Conservation (phyloP, 2,797 vertebrate genomes). For the Tenualosa ilisha region DNA sequence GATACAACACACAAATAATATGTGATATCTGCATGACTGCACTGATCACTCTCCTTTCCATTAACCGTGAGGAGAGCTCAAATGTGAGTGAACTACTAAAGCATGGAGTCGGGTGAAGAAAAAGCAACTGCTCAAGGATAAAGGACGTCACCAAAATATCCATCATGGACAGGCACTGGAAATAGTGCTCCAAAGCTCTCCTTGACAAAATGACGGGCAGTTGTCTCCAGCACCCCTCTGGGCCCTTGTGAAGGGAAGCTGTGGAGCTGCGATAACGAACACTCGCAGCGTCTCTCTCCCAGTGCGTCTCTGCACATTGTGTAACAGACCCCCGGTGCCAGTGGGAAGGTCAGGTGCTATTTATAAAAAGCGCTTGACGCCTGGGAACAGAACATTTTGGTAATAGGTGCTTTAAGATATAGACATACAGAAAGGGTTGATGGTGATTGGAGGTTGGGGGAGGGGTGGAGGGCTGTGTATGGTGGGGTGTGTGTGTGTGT, state of each 20-base stretch:
- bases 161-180: background rate
- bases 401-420: conserved; percentile 20
- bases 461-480: background rate
- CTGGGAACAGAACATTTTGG: conserved; percentile 25
- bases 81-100: background rate
- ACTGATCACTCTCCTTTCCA: background rate
- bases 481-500: background rate
- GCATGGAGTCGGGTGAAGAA: background rate
- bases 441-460: background rate
- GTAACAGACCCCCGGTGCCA: conserved; percentile 6
- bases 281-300: background rate
- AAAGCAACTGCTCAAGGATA: background rate
- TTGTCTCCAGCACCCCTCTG: background rate
- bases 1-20: background rate
- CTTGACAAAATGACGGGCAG: background rate
- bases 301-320: background rate
- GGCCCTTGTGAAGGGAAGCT: background rate
- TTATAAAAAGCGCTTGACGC: conserved; percentile 27
- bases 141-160: background rate
- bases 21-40: background rate
- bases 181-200: background rate
- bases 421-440: background rate
- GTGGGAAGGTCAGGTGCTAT: conserved; percentile 22
- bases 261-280: background rate
- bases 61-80: background rate